phyloP scores from a whole-genome alignment of 1,140 invertebrate genomes.

The Gyrodactylus bullatarudis region DNA sequence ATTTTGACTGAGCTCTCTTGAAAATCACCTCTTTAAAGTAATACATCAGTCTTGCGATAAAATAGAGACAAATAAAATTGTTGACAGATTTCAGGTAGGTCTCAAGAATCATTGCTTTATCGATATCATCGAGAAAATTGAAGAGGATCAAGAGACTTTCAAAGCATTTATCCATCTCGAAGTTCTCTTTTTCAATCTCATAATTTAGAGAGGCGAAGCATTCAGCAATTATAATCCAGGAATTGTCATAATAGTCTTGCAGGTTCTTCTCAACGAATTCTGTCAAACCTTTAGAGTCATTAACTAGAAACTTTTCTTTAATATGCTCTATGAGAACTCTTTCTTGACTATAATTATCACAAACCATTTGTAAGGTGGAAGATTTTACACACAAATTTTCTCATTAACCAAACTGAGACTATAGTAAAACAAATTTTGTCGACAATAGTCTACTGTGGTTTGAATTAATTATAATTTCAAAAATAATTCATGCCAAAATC shows the following conservation, averaged over 20 bases:
- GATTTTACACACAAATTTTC: too few species aligned
- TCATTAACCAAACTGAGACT: too few species aligned
- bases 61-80: background rate
- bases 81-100: background rate
- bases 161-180: background rate
- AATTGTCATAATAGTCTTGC: background rate
- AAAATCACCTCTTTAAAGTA: background rate
- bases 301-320: too few species aligned
- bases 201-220: background rate
- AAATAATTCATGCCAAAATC: background rate
- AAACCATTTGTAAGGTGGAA: too few species aligned
- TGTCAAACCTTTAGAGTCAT: too few species aligned
- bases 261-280: background rate
- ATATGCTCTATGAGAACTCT: too few species aligned
- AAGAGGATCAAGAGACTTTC: background rate
- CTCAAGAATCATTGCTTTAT: background rate
- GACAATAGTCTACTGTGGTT: background rate
- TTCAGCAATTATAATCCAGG: background rate
- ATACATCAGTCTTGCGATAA: background rate
- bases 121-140: background rate
- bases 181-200: background rate
- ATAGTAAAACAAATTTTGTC: too few species aligned
- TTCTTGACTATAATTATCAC: too few species aligned
- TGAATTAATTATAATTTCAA: background rate
- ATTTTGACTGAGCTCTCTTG: background rate